A percentile compares a stretch with the other conserved stretches of the same genome.
Conservation (phyloP, 2,797 vertebrate genomes). For the Myotis planiceps region DNA sequence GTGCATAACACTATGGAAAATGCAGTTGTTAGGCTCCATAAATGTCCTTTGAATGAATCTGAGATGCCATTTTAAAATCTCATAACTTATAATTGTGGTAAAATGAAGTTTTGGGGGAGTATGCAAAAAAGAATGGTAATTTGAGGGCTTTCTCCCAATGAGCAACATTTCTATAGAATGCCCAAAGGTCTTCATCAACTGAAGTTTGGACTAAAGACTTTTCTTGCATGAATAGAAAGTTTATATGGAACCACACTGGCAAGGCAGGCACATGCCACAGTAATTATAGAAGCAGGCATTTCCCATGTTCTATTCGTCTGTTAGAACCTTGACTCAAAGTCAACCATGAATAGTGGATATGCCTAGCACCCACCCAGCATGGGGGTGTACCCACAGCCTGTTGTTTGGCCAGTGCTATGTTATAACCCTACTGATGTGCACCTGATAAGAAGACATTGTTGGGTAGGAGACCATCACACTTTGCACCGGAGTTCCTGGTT, state of each 20-base stretch:
- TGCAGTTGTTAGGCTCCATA: background rate
- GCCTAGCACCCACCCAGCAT: accelerated
- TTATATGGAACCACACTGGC: background rate
- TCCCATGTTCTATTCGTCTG: background rate
- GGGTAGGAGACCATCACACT: constrained; percentile 93
- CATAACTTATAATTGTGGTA: background rate
- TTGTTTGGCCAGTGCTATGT: background rate
- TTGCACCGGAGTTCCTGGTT: constrained; percentile 90
- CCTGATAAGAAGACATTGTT: constrained; percentile 93
- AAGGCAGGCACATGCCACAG: background rate
- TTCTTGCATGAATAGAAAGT: background rate
- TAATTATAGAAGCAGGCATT: background rate
- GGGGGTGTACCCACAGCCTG: background rate
- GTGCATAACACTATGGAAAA: background rate
- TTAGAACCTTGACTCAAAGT: background rate
- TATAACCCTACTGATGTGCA: constrained; percentile 25
- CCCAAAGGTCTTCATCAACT: background rate
- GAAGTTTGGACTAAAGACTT: background rate
- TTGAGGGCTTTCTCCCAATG: background rate
- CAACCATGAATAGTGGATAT: background rate
- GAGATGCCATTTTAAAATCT: background rate
- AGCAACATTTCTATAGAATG: background rate
- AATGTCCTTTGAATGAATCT: background rate
- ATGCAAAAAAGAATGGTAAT: background rate
- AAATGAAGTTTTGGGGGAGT: background rate